Evolutionary conservation across 1,140 invertebrate genomes (phyloP), one percentile per base, ranked within the genome.

Genomic region (Bombus haemorrhoidalis): DNA sequence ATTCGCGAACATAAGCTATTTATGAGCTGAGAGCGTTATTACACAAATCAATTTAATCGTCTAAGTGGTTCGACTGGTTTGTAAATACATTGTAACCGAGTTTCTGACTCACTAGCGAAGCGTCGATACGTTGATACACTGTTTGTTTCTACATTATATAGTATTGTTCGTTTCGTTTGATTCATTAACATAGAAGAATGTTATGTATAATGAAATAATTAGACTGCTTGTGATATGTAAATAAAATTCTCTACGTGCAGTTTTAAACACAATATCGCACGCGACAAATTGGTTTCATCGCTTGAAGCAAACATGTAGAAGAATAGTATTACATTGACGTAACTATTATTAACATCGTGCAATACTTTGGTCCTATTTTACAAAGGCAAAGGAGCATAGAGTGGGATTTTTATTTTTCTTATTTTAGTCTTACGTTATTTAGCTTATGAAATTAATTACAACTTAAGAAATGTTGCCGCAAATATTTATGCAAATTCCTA

Each of bases 41-140:
- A 43, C 39, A 43, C 72, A 32, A 73, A 73, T 41, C 72, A 73
- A 32, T 73, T 47, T 73, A 73, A 73, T 73, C 34, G 28, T 41
- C 32, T 8, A 62, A 77, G 80, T 15, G 41, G 82, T 8, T 41
- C 59, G 43, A 86, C 72, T 86, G 43, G 69, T 66, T 79, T 64
- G 43, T 73, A 85, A 83, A 79, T 79, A 73, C n/a, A 47, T 68
- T 62, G 37, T 37, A 79, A 85, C 57, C 43, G 74, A 77, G 71
- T 37, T 57, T 28, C 75, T 85, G 86, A 87, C n/a, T 85, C 83
- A 85, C 53, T 73, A 6, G 37, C 64, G 41, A 73, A 69, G 76
- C 73, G 86, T 64, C 59, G 37, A 85, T 80, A 77, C n/a, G 75
- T 72, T 68, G 41, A 85, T 80, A 77, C 43, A 85, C 69, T 8